These are phyloP conservation scores for Menidia menidia DNA, from an alignment of 2,797 vertebrate species.

Conservation along the genomic window DNA sequence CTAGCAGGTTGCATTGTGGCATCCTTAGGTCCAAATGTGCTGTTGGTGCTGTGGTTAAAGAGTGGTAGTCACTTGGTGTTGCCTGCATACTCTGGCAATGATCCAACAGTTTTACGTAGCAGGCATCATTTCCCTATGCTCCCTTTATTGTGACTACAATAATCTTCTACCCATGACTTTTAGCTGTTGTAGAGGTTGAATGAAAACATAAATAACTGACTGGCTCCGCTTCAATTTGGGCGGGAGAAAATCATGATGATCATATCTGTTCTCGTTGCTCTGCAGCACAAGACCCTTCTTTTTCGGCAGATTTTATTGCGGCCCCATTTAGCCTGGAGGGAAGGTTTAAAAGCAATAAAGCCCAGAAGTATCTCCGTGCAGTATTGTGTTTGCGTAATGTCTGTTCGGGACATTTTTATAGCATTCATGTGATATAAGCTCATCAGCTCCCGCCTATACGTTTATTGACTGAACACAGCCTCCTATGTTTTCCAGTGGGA, in stretches of 20 bases:
- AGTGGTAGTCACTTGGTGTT: conserved; percentile 50
- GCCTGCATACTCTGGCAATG: conserved; percentile 45
- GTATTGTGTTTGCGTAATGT: conserved; percentile 16
- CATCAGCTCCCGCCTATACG: conserved; percentile 10
- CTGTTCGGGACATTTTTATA: conserved; percentile 17
- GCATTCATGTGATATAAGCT: conserved; percentile 30
- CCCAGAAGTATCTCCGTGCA: conserved; percentile 1
- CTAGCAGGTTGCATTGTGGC: conserved; percentile 10
- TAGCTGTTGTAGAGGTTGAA: conserved; percentile 12
- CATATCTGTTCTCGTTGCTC: conserved; percentile 9
- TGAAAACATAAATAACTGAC: background rate
- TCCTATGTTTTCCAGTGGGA: conserved; percentile 23
- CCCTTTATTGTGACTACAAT: conserved; percentile 43
- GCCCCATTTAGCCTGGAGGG: conserved; percentile 8
- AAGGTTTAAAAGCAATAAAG: conserved; percentile 38
- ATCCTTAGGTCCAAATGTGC: conserved; percentile 7
- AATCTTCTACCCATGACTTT: conserved; percentile 34
- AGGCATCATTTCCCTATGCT: conserved; percentile 35
- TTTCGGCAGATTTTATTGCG: conserved; percentile 24
- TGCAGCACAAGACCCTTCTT: conserved; percentile 1
- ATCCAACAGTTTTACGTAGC: conserved; percentile 38
- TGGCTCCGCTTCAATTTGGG: background rate
- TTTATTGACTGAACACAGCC: conserved; percentile 4
- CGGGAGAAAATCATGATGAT: background rate
- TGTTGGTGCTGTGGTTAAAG: conserved; percentile 45